These are phyloP conservation scores for Matsumyia berberina DNA, from an alignment of 2,888 invertebrate genomes.

Conservation along the genomic window DNA sequence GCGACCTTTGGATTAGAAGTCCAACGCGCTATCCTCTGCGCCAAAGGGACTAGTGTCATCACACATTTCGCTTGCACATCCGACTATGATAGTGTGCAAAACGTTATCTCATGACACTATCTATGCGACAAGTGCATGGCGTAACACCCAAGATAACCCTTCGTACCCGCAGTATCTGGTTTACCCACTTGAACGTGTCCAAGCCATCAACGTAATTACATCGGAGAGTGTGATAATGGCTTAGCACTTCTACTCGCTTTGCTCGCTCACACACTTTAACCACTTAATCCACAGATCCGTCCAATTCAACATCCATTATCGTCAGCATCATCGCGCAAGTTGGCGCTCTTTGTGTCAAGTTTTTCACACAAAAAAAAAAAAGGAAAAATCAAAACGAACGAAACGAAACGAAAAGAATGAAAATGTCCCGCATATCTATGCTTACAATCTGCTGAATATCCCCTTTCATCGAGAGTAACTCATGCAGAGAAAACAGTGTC, in stretches of 20 bases:
- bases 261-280: constrained; percentile 39
- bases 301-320: constrained; percentile 48
- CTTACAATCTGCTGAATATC: constrained; percentile 73
- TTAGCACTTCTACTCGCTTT: constrained; percentile 48
- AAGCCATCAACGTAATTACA: constrained; percentile 59
- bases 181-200: constrained; percentile 34
- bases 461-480: constrained; percentile 51
- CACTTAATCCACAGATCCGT: constrained; percentile 65
- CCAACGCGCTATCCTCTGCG: constrained; percentile 76
- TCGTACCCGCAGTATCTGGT: constrained; percentile 13
- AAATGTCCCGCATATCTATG: constrained; percentile 62
- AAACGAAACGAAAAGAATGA: constrained; percentile 46
- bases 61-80: constrained; percentile 15
- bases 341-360: constrained; percentile 59
- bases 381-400: no score
- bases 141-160: background rate
- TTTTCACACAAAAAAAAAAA: constrained; percentile 26
- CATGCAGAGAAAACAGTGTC: constrained; percentile 48
- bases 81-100: constrained; percentile 16
- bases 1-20: constrained; percentile 76
- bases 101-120: constrained; percentile 48
- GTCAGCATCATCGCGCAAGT: constrained; percentile 47
- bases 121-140: background rate
- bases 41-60: constrained; percentile 61
- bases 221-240: constrained; percentile 44